These are phyloP conservation scores for Synergus umbraculus DNA, from an alignment of 2,888 invertebrate species.

Conservation along the genomic window DNA sequence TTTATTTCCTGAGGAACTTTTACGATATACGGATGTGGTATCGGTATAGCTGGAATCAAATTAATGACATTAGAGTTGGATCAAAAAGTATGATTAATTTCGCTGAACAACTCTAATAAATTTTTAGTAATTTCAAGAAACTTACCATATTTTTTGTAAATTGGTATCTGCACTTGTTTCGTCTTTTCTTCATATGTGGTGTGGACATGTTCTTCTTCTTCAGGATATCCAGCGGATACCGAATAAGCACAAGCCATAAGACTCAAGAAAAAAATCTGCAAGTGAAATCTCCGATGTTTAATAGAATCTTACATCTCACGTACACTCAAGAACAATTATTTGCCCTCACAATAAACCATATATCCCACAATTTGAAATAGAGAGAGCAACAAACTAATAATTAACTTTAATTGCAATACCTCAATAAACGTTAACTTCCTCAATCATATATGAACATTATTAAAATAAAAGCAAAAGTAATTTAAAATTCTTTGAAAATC, in stretches of 20 bases:
- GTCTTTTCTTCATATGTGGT: slow-evolving; percentile 73
- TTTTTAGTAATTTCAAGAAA: not conserved
- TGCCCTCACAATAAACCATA: slow-evolving; percentile 5
- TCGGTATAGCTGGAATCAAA: slow-evolving; percentile 78
- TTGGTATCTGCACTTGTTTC: slow-evolving; percentile 68
- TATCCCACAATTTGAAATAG: slow-evolving; percentile 1
- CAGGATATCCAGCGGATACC: slow-evolving; percentile 63
- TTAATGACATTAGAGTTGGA: not conserved
- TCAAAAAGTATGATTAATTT: not conserved
- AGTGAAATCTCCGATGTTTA: slow-evolving; percentile 41
- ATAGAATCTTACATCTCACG: slow-evolving; percentile 34
- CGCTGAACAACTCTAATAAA: no score
- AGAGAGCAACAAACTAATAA: slow-evolving; percentile 22
- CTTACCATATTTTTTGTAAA: slow-evolving; percentile 74
- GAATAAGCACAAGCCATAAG: slow-evolving; percentile 45
- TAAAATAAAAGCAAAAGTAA: not conserved
- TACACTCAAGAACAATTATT: slow-evolving; percentile 22
- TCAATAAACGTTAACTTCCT: slow-evolving; percentile 25
- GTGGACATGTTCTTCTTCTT: slow-evolving; percentile 61
- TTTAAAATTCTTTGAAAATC: not conserved
- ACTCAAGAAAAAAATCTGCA: slow-evolving; percentile 64
- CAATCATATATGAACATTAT: not conserved
- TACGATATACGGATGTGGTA: slow-evolving; percentile 80
- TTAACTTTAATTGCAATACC: slow-evolving; percentile 23
- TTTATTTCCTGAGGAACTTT: slow-evolving; percentile 79